phyloP scores from a whole-genome alignment of 2,797 vertebrate species.

The Psittacula derbiana region DNA sequence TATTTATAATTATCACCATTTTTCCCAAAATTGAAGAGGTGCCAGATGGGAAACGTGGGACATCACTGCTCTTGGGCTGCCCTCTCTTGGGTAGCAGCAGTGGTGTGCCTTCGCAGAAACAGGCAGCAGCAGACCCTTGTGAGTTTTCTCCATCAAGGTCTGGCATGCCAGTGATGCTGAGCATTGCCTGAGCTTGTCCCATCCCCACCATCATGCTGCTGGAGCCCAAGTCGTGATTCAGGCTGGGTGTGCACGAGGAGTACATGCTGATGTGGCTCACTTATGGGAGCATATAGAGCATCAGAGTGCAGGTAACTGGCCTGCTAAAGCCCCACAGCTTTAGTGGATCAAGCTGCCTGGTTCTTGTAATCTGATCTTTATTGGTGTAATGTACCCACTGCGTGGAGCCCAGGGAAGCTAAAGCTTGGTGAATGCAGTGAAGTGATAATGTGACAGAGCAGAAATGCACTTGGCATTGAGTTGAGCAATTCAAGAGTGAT shows the following conservation, averaged over 20 bases:
- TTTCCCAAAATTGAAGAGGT: neutral
- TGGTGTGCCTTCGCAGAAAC: neutral
- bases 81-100: neutral
- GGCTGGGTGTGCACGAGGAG: neutral
- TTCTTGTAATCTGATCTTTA: neutral
- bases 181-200: accelerated
- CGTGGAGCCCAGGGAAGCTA: neutral
- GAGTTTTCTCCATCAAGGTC: neutral
- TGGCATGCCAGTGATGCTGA: neutral
- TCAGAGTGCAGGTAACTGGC: accelerated
- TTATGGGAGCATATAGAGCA: accelerated
- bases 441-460: neutral
- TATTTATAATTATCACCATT: accelerated
- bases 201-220: neutral
- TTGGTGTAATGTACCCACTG: accelerated
- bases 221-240: accelerated
- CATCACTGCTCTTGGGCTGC: neutral
- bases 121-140: neutral
- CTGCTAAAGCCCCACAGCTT: neutral
- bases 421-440: neutral
- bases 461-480: accelerated
- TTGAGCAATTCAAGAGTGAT: neutral
- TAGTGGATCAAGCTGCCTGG: accelerated
- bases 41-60: accelerated
- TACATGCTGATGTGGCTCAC: accelerated